These are phyloP conservation scores for Megalurothrips usitatus DNA, from an alignment of 2,888 invertebrate species.

Conservation along the genomic window DNA sequence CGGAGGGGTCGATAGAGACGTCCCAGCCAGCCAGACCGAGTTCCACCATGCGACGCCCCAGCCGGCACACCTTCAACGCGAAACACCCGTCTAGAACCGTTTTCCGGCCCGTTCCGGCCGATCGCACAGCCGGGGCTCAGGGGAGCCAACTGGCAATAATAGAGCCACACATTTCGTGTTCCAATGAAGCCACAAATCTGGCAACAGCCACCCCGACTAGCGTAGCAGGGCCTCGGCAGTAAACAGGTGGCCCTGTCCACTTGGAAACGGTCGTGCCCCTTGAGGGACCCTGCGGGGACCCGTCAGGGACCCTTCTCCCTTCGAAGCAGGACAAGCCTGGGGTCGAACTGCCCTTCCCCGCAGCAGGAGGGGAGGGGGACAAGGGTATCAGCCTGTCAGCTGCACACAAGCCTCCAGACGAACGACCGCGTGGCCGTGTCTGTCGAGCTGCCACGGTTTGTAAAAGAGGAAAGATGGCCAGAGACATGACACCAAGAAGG, in stretches of 20 bases:
- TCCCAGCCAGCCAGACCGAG: no score
- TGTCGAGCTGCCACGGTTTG: no score
- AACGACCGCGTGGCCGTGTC: no score
- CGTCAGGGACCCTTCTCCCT: not conserved
- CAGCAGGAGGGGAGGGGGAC: not conserved
- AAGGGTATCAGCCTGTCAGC: not conserved
- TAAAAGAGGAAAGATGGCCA: no score
- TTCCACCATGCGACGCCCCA: no score
- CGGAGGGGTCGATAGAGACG: no score
- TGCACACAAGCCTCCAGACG: no score
- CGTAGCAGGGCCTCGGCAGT: not conserved
- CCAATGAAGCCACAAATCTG: slow-evolving; percentile 25
- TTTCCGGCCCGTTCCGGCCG: not conserved
- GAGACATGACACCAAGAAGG: no score
- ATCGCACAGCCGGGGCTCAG: not conserved
- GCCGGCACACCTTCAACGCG: no score
- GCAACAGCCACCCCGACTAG: not conserved
- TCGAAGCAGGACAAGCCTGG: no score
- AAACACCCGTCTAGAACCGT: no score
- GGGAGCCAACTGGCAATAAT: not conserved
- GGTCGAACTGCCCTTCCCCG: no score
- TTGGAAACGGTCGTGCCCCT: not conserved
- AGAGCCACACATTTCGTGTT: not conserved
- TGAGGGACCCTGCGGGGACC: not conserved
- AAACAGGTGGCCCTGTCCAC: slow-evolving; percentile 15